phyloP scores from a whole-genome alignment of 2,797 vertebrate genomes.

The Menidia menidia region DNA sequence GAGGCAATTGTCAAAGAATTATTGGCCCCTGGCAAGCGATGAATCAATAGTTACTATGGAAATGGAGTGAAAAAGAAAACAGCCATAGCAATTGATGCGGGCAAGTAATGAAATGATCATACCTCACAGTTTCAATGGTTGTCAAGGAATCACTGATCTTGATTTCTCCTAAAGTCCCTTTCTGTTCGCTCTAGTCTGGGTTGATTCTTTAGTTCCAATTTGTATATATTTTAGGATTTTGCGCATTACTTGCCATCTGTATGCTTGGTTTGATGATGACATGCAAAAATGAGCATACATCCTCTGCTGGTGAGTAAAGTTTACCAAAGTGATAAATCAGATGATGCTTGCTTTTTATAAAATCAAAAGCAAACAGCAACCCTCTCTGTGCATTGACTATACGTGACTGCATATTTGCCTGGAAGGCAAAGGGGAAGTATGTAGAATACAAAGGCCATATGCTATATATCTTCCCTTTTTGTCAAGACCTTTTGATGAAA shows the following conservation, averaged over 20 bases:
- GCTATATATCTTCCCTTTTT: constrained; percentile 58
- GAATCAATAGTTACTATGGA: constrained; percentile 80
- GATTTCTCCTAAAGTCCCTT: constrained; percentile 60
- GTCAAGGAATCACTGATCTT: constrained; percentile 82
- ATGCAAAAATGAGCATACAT: constrained; percentile 46
- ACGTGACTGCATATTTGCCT: constrained; percentile 71
- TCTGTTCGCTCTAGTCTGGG: constrained; percentile 49
- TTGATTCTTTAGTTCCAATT: constrained; percentile 44
- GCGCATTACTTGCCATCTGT: neutral
- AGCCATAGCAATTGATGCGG: constrained; percentile 59
- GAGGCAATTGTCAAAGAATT: constrained; percentile 70
- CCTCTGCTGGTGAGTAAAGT: constrained; percentile 50
- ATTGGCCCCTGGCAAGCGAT: constrained; percentile 73
- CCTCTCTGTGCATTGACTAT: constrained; percentile 59
- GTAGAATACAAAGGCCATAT: constrained; percentile 64
- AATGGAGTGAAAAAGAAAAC: constrained; percentile 75
- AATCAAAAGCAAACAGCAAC: constrained; percentile 69
- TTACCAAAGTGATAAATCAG: constrained; percentile 63
- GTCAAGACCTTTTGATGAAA: constrained; percentile 70
- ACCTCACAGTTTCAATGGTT: constrained; percentile 71
- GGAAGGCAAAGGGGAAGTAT: constrained; percentile 64
- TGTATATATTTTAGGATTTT: constrained; percentile 31
- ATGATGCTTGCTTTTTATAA: constrained; percentile 63
- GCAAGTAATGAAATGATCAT: constrained; percentile 82
- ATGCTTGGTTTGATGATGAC: constrained; percentile 42